phyloP scores from a whole-genome alignment of 1,140 invertebrate genomes.

The Drosophila elegans region DNA sequence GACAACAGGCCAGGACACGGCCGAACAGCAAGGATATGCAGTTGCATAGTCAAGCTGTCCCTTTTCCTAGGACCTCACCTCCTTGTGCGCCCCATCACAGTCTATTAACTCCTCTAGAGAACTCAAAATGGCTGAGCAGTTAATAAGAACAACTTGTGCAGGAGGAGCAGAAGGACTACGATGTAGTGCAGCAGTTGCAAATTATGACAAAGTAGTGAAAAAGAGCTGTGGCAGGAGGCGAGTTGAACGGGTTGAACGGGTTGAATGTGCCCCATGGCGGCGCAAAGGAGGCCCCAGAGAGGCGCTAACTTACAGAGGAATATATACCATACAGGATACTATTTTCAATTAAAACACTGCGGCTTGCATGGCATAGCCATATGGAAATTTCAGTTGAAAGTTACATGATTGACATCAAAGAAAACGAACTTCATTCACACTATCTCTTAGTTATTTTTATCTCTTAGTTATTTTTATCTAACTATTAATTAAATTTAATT shows the following conservation, averaged over 20 bases:
- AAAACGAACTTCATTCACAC: not conserved
- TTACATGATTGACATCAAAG: not conserved
- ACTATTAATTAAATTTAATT: not conserved
- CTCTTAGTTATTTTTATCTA: too few species aligned
- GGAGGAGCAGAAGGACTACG: not conserved
- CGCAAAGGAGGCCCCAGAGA: conserved; percentile 10
- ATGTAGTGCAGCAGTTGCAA: conserved; percentile 71
- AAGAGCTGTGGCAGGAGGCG: conserved; percentile 25
- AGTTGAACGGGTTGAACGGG: conserved; percentile 24
- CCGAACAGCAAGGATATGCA: conserved; percentile 53
- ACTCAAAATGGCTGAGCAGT: conserved; percentile 68
- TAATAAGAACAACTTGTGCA: conserved; percentile 70
- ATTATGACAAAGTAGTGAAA: conserved; percentile 73
- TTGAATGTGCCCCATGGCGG: conserved; percentile 9
- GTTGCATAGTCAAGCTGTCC: conserved; percentile 54
- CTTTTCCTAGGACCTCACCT: not conserved
- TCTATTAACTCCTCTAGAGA: conserved; percentile 53
- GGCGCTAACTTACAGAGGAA: conserved; percentile 14
- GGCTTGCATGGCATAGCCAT: not conserved
- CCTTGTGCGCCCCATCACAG: not conserved
- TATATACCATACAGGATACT: conserved; percentile 21
- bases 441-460: too few species aligned
- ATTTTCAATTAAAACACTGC: conserved; percentile 33
- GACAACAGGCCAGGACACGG: conserved; percentile 58
- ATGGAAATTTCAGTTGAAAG: not conserved